Base-by-base conservation (phyloP, 2,797 vertebrate genomes). In the Peromyscus aztecus region DNA sequence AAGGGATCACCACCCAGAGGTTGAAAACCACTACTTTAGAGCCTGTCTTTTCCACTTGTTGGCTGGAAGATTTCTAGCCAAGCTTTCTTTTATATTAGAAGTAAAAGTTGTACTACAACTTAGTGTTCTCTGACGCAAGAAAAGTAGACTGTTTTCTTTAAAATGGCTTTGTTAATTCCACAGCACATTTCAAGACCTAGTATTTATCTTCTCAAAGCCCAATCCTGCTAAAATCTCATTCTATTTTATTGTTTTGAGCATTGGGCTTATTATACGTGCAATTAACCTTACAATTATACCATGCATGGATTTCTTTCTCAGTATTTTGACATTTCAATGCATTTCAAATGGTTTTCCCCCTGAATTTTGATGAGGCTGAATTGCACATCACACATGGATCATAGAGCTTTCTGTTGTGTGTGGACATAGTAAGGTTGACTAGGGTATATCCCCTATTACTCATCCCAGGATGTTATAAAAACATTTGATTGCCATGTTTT, bases 301-400 rank as follows among this genome's bases (percentile, higher is more conserved):
- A 75, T 40, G 29, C 63, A 40, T 83, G 40, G 67, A 31, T 91
- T 94, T 97, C 11, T 90, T 94, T 95, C 34, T 92, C 11, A 69
- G 73, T 78, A 81, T 96, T 94, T 94, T 91, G 52, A 94, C 75
- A 77, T 91, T 86, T 95, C 34, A 95, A 49, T 96, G 84, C 87
- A 92, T 94, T 93, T 67, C 37, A 49, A 95, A 67, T 77, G 46
- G 14, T 34, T 67, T 37, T 52, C 0, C 16, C 2, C 6, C 11
- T 10, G 14, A 81, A 78, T 95, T 95, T 94, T 91, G 82, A 87
- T 31, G 52, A 40, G 11, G 12, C 16, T 89, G 7, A 92, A 83
- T 89, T 96, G 49, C 31, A 37, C 57, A 24, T 94, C 55, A n/a
- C 7, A 52, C 17, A 17, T 67, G 23, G 31, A 31, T 85, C 49